phyloP scores from a whole-genome alignment of 2,797 vertebrate genomes.

The Neoniphon sammara region DNA sequence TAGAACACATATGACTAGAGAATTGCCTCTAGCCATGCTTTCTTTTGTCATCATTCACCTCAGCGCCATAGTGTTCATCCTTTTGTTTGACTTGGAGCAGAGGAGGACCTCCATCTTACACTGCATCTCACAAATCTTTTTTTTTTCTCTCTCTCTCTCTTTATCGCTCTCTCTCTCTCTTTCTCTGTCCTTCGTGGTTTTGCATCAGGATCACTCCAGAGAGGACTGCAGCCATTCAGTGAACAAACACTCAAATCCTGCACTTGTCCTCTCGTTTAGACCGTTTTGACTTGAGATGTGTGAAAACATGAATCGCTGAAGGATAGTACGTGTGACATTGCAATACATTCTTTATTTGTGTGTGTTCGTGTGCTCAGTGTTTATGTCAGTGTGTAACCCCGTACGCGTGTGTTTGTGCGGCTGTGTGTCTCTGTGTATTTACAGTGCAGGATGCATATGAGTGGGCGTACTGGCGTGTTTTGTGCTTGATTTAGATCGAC shows the following conservation, averaged over 20 bases:
- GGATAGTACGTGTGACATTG: not conserved
- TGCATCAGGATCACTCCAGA: not conserved
- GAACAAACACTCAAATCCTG: not conserved
- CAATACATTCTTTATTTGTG: not conserved
- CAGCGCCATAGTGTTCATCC: not conserved
- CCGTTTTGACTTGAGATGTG: not conserved
- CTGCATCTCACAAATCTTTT: not conserved
- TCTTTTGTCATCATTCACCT: not conserved
- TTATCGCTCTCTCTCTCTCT: too few relatives aligned
- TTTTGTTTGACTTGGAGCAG: not conserved
- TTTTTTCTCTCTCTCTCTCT: too few relatives aligned
- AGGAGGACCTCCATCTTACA: not conserved
- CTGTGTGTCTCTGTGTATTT: conserved; percentile 29
- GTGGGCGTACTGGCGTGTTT: conserved; percentile 22
- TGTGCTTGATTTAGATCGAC: conserved; percentile 34
- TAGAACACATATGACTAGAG: too few relatives aligned
- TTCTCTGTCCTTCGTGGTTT: not conserved
- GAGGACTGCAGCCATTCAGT: not conserved
- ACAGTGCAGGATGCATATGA: conserved; percentile 4
- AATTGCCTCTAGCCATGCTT: too few relatives aligned
- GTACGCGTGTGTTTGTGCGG: conserved; percentile 21
- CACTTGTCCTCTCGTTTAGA: not conserved
- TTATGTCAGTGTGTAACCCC: conserved; percentile 17
- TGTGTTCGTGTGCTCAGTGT: not conserved
- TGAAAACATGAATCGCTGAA: not conserved